Percentiles rank a stretch among this genome's conserved stretches.
Conservation (phyloP, 64 coral and sea anemone genomes). For the Orbicella faveolata region DNA sequence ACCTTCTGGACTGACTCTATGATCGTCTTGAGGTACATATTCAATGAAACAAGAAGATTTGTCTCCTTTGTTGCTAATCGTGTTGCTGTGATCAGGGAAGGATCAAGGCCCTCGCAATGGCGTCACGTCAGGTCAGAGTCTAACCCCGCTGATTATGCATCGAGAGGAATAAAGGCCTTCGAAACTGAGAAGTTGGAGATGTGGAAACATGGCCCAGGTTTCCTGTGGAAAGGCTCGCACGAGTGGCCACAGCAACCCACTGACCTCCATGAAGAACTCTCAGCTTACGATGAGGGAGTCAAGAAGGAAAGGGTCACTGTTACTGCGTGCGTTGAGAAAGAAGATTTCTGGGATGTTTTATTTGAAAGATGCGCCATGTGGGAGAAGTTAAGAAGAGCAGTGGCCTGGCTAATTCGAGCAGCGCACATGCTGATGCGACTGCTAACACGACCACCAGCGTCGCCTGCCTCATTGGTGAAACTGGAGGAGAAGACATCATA, state of each 20-base stretch:
- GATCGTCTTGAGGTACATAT: no score
- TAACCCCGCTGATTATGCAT: slow-evolving; percentile 61
- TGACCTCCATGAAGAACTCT: no score
- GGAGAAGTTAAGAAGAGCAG: slow-evolving; percentile 26
- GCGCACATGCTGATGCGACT: not conserved
- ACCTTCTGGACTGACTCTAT: slow-evolving; percentile 71
- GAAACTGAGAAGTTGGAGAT: slow-evolving; percentile 46
- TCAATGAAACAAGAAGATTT: slow-evolving; percentile 55
- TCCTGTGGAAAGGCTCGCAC: slow-evolving; percentile 19
- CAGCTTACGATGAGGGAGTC: no score
- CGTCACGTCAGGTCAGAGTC: not conserved
- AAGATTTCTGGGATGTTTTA: slow-evolving; percentile 49
- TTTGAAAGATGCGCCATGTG: slow-evolving; percentile 4
- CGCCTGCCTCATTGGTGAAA: not conserved
- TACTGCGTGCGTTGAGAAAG: not conserved
- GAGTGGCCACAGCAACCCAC: no score
- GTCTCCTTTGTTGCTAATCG: slow-evolving; percentile 60
- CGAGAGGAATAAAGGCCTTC: slow-evolving; percentile 39
- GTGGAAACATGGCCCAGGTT: slow-evolving; percentile 61
- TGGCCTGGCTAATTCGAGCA: slow-evolving; percentile 24
- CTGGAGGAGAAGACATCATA: not conserved
- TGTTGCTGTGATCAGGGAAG: slow-evolving; percentile 75
- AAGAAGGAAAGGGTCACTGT: slow-evolving; percentile 40
- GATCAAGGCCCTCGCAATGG: slow-evolving; percentile 51
- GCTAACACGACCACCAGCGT: not conserved